Evolutionary conservation across 2,113 vertebrate genomes (phyloP).

Genomic region (Hyla sarda): DNA sequence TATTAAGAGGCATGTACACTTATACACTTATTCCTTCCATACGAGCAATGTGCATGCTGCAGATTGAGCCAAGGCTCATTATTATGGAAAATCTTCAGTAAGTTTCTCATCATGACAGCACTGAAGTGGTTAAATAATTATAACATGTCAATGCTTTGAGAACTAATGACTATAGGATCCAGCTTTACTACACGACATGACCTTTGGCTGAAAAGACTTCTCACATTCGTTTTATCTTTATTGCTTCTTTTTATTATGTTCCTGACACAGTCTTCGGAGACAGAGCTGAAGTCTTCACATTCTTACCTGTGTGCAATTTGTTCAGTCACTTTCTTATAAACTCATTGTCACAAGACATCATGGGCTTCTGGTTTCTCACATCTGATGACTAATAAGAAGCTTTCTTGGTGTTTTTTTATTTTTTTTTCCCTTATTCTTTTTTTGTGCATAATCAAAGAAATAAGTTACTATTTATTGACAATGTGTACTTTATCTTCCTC

Average conservation of each 20-base stretch:
- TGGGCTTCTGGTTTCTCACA: background rate
- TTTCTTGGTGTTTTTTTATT: background rate
- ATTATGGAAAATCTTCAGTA: background rate
- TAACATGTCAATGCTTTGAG: conserved; percentile 24
- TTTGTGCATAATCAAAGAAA: background rate
- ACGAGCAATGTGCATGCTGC: background rate
- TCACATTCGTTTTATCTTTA: conserved; percentile 20
- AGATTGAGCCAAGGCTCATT: background rate
- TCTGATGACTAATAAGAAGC: background rate
- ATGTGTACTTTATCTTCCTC: background rate
- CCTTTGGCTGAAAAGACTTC: conserved; percentile 32
- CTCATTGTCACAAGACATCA: background rate
- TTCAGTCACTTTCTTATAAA: background rate
- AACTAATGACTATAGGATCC: conserved; percentile 17
- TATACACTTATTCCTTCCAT: no score
- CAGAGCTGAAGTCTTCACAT: background rate
- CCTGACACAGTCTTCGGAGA: conserved; percentile 28
- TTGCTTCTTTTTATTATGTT: conserved; percentile 32
- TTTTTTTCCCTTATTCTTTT: background rate
- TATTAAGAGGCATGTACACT: no score
- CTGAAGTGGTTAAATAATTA: conserved; percentile 14
- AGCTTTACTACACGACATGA: conserved; percentile 30
- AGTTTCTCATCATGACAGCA: background rate
- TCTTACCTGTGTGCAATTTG: background rate
- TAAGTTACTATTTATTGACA: no score